Evolutionary conservation across 2,113 vertebrate genomes (phyloP), one percentile per base, ranked within the genome.

Genomic region (Alouatta palliata): DNA sequence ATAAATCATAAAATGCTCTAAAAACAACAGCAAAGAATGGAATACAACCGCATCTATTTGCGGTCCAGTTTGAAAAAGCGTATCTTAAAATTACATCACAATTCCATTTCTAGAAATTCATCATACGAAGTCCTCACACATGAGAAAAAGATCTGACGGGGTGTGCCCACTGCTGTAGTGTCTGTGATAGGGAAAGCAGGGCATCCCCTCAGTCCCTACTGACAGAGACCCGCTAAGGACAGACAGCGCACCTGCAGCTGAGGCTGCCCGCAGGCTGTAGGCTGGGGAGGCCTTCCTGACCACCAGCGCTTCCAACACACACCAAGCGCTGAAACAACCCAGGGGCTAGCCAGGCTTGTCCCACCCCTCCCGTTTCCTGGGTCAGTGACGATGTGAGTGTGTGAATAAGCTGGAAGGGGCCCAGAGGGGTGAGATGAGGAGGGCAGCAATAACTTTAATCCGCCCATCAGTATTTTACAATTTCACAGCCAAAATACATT

Each of bases 91-190:
- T n/a, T 4, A 64, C 43, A 61, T 30, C 4, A 49, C 13, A 17
- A 37, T 20, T 25, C 52, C 37, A 13, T 13, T 54, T 93, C 71
- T 27, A 54, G 47, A 16, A 43, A n/a, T 20, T 12, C 56, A 21
- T 32, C 68, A 56, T 17, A 66, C 45, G 5, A 45, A 68, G 25
- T 1, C n/a, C 52, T 40, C 6, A 21, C 21, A 21, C 1, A 0
- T 16, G 37, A 52, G n/a, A 23, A 32, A 64, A 21, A 2, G 19
- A 8, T 3, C 7, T 0, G 11, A 47, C 0, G 0, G 54, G 9
- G 3, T 1, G 14, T 1, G 0, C 47, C 54, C 30, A 2, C 37
- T 5, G 20, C n/a, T 30, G 87, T 20, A 17, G n/a, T 20, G 9
- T 35, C 25, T 6, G 2, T 35, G 2, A 11, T 2, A 32, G 43